Evolutionary conservation across 2,797 vertebrate genomes (phyloP), one percentile per base, ranked within the genome.

Genomic region (Lepus townsendii): DNA sequence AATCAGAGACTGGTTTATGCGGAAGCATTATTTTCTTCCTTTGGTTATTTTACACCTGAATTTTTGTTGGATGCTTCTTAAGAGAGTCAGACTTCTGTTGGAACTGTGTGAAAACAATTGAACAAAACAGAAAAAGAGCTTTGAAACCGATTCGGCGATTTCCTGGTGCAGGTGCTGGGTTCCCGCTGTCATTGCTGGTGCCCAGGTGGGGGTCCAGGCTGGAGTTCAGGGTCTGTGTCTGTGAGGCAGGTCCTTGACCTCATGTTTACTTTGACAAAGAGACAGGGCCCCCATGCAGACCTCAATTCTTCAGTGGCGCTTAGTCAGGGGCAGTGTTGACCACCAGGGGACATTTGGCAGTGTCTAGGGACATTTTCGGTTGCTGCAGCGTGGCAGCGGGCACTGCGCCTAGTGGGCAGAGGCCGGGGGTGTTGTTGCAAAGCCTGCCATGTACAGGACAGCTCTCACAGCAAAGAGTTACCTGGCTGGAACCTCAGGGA

Each of bases 361-460:
- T 7, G 8, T 85, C 26, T 69, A 7, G 11, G 30, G 60, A 50
- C 1, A 13, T 11, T 27, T 71, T 72, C 52, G 57, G 52, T 62
- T 52, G 27, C 38, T 20, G 22, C 19, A 26, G 4, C 12, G 7
- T 17, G 5, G 14, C 38, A 60, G 24, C 30, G 42, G 32, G 42
- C 62, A 1, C 7, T 2, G 10, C 13, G 27, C 1, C 22, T 35
- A 35, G 17, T 30, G 20, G 69, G 9, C 30, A 91, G 57, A 66
- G 38, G 60, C 19, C 85, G 83, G n/a, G 14, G 47, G 50, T 22
- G 5, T 47, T 62, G 62, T 38, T 63, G 22, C 65, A 3, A 14
- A 27, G 10, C 10, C 14, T 35, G 0, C 13, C 62, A 6, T 12
- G 16, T 16, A 2, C 0, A 2, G 66, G 76, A 57, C 11, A 3